Evolutionary conservation across 2,113 vertebrate genomes (phyloP), one percentile per base, ranked within the genome.

Genomic region (Echinops telfairi): DNA sequence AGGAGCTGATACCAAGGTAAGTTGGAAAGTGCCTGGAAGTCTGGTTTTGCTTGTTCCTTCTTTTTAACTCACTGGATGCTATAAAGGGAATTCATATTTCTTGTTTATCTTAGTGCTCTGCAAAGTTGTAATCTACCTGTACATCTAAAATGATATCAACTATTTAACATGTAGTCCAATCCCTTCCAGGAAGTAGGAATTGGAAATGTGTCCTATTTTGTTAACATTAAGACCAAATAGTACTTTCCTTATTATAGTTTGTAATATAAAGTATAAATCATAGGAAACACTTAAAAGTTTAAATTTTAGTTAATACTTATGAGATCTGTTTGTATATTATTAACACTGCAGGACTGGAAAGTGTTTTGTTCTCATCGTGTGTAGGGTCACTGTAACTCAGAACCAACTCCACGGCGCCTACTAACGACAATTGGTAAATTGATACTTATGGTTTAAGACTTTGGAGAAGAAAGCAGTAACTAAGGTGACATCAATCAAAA

Each of bases 161-260:
- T 40, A 3, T 53, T 53, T 57, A 89, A 60, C 27, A 88, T 89
- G 75, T 57, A 19, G 36, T 66, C 80, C 23, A 86, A 31, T 57
- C 47, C 36, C 11, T 92, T 85, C 60, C 57, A 16, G 85, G 9
- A 70, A 29, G 78, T 76, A 77, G 94, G 58, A 89, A 82, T 76
- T 89, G 90, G 53, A 92, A 76, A 36, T 47, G 38, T 43, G 53
- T 81, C 76, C 36, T 82, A 10, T 91, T 93, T 93, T 84, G 17
- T 80, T 89, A 53, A 53, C 47, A 53, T 53, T 10, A 53, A 53
- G 47, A 53, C 47, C 12, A 22, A 70, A 60, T 53, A 53, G 47
- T 53, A 53, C 47, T 89, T 76, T 85, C 9, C 22, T 81, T 81
- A 73, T 25, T 91, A 40, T 88, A 23, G 33, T 78, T 64, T 83